Evolutionary conservation across 1,140 invertebrate species (phyloP).

Genomic region (Atta cephalotes): DNA sequence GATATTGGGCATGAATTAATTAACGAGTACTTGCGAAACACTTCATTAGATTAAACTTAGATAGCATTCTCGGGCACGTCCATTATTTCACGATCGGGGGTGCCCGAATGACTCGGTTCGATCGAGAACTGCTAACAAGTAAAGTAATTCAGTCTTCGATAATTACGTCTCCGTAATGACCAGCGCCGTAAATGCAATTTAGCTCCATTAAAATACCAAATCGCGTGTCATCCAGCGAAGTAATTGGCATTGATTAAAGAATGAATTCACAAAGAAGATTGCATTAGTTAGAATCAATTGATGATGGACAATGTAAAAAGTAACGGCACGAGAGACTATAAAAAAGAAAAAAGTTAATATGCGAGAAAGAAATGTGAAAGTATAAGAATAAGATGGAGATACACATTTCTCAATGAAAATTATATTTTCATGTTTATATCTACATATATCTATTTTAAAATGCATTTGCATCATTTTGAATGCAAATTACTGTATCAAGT

Average conservation of each 20-base stretch:
- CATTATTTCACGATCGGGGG: constrained; percentile 57
- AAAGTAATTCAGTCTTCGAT: constrained; percentile 50
- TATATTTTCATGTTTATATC: not conserved
- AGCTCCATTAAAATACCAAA: constrained; percentile 48
- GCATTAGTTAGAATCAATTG: constrained; percentile 20
- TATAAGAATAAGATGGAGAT: not conserved
- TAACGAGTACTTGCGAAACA: constrained; percentile 60
- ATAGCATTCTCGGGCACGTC: constrained; percentile 42
- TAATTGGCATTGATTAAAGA: constrained; percentile 50
- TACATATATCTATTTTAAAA: not conserved
- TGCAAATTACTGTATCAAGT: too few species aligned
- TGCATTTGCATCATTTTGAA: not conserved
- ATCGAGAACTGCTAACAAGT: constrained; percentile 58
- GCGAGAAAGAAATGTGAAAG: not conserved
- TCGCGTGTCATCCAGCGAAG: constrained; percentile 30
- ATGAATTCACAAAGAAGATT: constrained; percentile 48
- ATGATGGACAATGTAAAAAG: constrained; percentile 20
- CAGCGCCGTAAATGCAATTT: constrained; percentile 51
- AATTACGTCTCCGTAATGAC: constrained; percentile 48
- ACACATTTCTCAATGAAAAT: not conserved
- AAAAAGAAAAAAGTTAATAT: not conserved
- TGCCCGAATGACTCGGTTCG: constrained; percentile 2
- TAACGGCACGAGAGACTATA: not conserved
- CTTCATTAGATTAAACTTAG: constrained; percentile 63
- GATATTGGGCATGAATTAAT: constrained; percentile 59